A percentile compares a stretch with the other conserved stretches of the same genome.
Evolutionary conservation across 2,113 vertebrate species (phyloP).

Genomic region (Seriola dumerili): DNA sequence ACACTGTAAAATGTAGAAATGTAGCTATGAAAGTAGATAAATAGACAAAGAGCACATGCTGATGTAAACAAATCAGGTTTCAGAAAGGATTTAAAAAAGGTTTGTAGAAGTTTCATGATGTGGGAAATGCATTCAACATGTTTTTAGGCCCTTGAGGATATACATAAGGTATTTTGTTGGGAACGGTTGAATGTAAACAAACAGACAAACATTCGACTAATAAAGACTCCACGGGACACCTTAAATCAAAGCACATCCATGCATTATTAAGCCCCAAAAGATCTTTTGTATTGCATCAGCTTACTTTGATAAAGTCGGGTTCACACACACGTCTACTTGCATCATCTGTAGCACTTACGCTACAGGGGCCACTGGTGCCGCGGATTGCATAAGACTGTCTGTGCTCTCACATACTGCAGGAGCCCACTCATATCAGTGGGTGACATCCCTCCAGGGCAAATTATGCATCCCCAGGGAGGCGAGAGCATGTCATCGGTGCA

Average conservation of each 20-base stretch:
- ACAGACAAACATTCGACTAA: slow-evolving; percentile 8
- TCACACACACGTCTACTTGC: slow-evolving; percentile 30
- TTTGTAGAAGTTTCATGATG: slow-evolving; percentile 42
- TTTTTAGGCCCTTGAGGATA: slow-evolving; percentile 47
- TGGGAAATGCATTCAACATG: slow-evolving; percentile 51
- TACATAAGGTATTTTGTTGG: slow-evolving; percentile 33
- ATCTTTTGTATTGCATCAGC: slow-evolving; percentile 9
- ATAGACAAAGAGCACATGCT: background rate
- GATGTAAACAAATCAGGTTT: slow-evolving; percentile 38
- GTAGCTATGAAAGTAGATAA: slow-evolving; percentile 12
- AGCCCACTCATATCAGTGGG: slow-evolving; percentile 72
- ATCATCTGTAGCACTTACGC: slow-evolving; percentile 36
- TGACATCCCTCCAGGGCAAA: slow-evolving; percentile 66
- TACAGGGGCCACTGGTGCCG: slow-evolving; percentile 40
- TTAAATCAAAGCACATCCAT: slow-evolving; percentile 41
- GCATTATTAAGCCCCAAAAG: slow-evolving; percentile 47
- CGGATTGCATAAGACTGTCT: slow-evolving; percentile 53
- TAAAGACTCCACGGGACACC: slow-evolving; percentile 53
- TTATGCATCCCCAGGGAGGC: slow-evolving; percentile 60
- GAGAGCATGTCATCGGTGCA: slow-evolving; percentile 57
- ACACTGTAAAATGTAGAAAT: slow-evolving; percentile 9
- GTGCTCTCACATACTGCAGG: slow-evolving; percentile 40
- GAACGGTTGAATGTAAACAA: slow-evolving; percentile 43
- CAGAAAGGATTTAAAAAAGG: slow-evolving; percentile 3
- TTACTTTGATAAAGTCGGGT: slow-evolving; percentile 23